Evolutionary conservation across 2,797 vertebrate species (phyloP).

Genomic region (Hoplostethus atlanticus): DNA sequence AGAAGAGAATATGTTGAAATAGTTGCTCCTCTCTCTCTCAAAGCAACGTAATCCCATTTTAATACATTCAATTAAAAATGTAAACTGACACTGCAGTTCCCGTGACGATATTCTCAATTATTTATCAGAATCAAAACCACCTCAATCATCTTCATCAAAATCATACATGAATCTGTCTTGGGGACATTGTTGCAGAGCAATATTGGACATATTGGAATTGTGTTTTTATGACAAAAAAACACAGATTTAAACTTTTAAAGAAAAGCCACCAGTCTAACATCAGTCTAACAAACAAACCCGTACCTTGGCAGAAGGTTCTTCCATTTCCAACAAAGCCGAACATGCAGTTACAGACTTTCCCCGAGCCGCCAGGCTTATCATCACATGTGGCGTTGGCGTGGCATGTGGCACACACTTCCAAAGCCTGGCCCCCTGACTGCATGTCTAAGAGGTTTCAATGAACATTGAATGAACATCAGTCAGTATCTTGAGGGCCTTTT

Average conservation of each 20-base stretch:
- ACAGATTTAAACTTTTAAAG: too few relatives aligned
- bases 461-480: not conserved
- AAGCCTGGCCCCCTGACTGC: slow-evolving; percentile 29
- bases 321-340: slow-evolving; percentile 96
- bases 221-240: slow-evolving; percentile 19
- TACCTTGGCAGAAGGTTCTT: slow-evolving; percentile 90
- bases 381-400: slow-evolving; percentile 91
- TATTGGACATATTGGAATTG: not conserved
- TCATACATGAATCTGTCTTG: too few relatives aligned
- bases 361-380: slow-evolving; percentile 82
- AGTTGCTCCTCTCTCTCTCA: not conserved
- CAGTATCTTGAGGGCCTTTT: not conserved
- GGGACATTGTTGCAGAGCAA: not conserved
- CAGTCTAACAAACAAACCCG: slow-evolving; percentile 29
- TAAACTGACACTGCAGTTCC: not conserved
- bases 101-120: not conserved
- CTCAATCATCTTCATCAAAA: not conserved
- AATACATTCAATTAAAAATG: not conserved
- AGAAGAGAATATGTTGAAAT: not conserved
- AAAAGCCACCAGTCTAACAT: not conserved
- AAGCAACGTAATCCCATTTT: too few relatives aligned
- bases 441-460: slow-evolving; percentile 27
- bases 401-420: slow-evolving; percentile 89
- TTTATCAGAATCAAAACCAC: not conserved
- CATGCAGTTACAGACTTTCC: slow-evolving; percentile 92